Percentiles rank a stretch among this genome's conserved stretches.
These are phyloP conservation scores for Pterois miles DNA, from an alignment of 2,797 vertebrate species.

Conservation along the genomic window DNA sequence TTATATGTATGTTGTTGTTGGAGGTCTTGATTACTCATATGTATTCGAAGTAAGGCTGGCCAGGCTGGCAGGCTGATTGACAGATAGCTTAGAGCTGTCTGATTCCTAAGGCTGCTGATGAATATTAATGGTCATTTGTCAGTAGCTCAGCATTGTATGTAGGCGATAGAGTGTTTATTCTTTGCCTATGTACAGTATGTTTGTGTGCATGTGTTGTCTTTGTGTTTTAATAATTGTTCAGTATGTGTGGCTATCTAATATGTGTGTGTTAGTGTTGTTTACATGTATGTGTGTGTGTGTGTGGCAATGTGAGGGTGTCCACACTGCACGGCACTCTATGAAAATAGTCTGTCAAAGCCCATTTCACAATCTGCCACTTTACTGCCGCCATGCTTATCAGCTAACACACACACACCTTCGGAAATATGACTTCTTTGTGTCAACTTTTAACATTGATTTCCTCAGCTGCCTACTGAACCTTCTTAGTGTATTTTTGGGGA, in stretches of 20 bases:
- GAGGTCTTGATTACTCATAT: slow-evolving; percentile 11
- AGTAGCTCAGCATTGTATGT: slow-evolving; percentile 16
- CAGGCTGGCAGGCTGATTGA: slow-evolving; percentile 49
- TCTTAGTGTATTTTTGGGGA: neutral
- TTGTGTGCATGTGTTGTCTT: neutral
- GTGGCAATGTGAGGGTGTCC: slow-evolving; percentile 2
- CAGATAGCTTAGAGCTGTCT: slow-evolving; percentile 29
- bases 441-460: slow-evolving; percentile 2
- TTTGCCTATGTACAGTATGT: neutral
- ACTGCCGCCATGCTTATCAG: slow-evolving; percentile 16
- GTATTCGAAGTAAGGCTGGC: slow-evolving; percentile 30
- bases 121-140: slow-evolving; percentile 59
- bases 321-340: neutral
- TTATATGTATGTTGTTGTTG: too few species aligned
- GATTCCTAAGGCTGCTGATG: slow-evolving; percentile 22
- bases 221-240: neutral
- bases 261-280: slow-evolving; percentile 5
- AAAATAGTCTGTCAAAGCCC: slow-evolving; percentile 19
- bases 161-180: slow-evolving; percentile 10
- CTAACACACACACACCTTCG: slow-evolving; percentile 4
- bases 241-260: neutral
- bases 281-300: neutral
- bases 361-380: slow-evolving; percentile 19
- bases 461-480: neutral
- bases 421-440: slow-evolving; percentile 13